Conservation (phyloP, 2,797 vertebrate genomes). For the Vireo griseus region DNA sequence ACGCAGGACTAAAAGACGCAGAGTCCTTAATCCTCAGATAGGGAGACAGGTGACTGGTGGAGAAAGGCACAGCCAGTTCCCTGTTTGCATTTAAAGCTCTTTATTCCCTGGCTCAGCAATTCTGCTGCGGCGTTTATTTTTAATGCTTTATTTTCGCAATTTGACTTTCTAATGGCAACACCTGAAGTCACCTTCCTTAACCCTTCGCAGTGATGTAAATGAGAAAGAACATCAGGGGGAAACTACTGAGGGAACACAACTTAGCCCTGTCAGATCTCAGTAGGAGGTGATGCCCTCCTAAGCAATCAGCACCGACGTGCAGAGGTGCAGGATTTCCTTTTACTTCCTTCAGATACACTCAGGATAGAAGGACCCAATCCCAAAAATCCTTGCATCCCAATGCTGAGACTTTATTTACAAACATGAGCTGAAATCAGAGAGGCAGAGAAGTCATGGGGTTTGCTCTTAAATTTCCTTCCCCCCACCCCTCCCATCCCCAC, state of each 20-base stretch:
- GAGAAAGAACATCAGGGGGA: background rate
- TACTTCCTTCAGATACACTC: background rate
- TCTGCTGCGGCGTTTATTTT: background rate
- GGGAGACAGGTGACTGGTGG: conserved; percentile 2
- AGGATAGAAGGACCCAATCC: background rate
- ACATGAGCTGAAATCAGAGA: background rate
- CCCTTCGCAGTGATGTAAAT: background rate
- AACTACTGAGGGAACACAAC: background rate
- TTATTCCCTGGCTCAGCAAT: conserved; percentile 49
- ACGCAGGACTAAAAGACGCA: background rate
- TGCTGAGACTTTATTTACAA: background rate
- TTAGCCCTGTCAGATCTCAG: background rate
- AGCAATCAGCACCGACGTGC: rapidly evolving
- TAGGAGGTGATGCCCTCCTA: background rate
- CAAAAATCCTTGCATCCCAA: background rate
- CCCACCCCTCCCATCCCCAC: background rate
- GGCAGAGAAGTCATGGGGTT: background rate
- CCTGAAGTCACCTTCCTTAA: conserved; percentile 51
- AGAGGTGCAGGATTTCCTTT: background rate
- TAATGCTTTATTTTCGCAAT: conserved; percentile 23
- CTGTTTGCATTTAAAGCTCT: conserved; percentile 32
- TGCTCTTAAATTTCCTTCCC: background rate
- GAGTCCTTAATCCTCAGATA: conserved; percentile 12
- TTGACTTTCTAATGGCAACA: conserved; percentile 29
- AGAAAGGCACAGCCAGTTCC: background rate